These are phyloP conservation scores for Sarcophaga caerulescens DNA, from an alignment of 2,888 invertebrate genomes.

Conservation along the genomic window DNA sequence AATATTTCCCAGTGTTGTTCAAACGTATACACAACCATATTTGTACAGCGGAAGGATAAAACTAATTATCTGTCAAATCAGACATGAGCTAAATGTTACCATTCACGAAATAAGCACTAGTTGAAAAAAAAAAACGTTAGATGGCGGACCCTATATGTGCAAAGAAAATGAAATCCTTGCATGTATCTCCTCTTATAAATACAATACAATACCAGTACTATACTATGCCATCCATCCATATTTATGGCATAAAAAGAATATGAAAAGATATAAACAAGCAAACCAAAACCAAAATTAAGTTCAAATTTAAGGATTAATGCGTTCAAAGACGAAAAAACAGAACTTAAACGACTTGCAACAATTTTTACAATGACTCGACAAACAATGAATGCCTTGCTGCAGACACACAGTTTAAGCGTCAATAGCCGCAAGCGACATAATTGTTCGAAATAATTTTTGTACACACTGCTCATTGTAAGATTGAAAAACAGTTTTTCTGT, in stretches of 20 bases:
- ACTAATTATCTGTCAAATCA: too few relatives aligned
- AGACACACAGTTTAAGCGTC: conserved; percentile 46
- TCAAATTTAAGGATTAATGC: conserved; percentile 65
- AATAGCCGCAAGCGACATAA: conserved; percentile 31
- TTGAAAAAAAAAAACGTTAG: too few relatives aligned
- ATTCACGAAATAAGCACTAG: too few relatives aligned
- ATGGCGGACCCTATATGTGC: too few relatives aligned
- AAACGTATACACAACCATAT: too few relatives aligned
- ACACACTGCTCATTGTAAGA: background rate
- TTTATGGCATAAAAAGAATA: background rate
- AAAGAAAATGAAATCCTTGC: background rate
- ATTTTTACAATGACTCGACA: background rate
- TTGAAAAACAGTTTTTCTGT: background rate
- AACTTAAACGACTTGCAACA: background rate
- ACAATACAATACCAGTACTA: too few relatives aligned
- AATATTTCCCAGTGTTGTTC: too few relatives aligned
- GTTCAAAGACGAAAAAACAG: conserved; percentile 44
- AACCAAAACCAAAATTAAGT: conserved; percentile 54
- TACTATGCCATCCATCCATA: too few relatives aligned
- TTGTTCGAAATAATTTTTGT: conserved; percentile 10
- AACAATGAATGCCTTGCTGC: background rate
- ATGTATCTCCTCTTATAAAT: background rate
- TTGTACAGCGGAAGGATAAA: too few relatives aligned
- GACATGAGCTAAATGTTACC: too few relatives aligned
- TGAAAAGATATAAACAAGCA: conserved; percentile 20